Conservation (phyloP, 2,797 vertebrate species). For the Sardinella longiceps region DNA sequence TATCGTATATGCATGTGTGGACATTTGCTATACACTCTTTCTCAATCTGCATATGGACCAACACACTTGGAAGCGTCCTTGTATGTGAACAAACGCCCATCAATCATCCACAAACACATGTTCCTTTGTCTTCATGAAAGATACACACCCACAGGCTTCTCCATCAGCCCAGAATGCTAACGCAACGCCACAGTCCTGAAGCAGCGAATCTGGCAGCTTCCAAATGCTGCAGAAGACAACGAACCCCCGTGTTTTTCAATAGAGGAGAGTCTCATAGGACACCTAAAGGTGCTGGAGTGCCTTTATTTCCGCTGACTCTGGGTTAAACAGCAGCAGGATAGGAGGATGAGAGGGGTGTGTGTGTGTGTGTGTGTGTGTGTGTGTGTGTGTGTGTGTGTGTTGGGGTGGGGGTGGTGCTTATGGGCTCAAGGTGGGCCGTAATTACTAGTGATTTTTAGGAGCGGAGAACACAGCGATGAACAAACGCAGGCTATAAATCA, state of each 20-base stretch:
- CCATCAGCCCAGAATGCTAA: neutral
- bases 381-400: constrained; percentile 1
- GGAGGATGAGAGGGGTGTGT: neutral
- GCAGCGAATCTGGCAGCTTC: neutral
- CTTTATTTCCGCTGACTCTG: constrained; percentile 59
- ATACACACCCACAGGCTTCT: neutral
- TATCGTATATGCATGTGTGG: neutral
- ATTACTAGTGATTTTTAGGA: constrained; percentile 46
- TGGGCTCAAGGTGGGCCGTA: constrained; percentile 45
- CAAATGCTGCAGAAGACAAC: constrained; percentile 30
- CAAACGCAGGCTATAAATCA: constrained; percentile 62
- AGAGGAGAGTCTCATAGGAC: neutral
- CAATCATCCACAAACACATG: neutral
- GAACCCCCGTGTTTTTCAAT: constrained; percentile 45
- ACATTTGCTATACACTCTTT: neutral
- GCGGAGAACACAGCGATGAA: constrained; percentile 47
- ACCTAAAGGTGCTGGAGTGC: neutral
- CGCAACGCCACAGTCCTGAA: neutral
- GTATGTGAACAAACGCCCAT: neutral
- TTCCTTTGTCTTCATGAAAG: neutral
- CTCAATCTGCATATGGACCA: neutral
- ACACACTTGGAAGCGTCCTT: neutral
- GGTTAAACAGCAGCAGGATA: constrained; percentile 23
- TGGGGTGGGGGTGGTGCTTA: neutral
- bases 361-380: too few species aligned